phyloP scores from a whole-genome alignment of 2,888 invertebrate species.

The Lymantria dispar region DNA sequence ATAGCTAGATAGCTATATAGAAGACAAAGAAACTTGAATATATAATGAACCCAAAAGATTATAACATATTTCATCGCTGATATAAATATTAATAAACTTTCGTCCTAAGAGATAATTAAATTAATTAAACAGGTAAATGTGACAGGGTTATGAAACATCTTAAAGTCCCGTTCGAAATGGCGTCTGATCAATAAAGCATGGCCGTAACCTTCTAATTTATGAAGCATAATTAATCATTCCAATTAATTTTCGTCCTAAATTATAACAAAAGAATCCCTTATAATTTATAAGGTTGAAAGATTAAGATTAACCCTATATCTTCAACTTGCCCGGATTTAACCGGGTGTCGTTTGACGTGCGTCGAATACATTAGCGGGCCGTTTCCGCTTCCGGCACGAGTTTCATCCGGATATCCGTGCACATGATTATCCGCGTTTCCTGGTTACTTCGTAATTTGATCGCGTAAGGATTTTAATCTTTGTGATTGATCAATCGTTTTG shows the following conservation, averaged over 20 bases:
- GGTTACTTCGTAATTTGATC: conserved; percentile 44
- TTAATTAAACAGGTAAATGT: conserved; percentile 16
- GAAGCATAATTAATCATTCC: conserved; percentile 30
- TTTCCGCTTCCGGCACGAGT: conserved; percentile 39
- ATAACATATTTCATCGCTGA: conserved; percentile 1
- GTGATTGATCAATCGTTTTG: conserved; percentile 24
- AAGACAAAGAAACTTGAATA: too few species aligned
- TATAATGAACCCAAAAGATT: background rate
- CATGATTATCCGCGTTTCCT: conserved; percentile 55
- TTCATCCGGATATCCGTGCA: conserved; percentile 56
- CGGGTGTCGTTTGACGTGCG: conserved; percentile 69
- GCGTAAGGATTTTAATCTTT: conserved; percentile 45
- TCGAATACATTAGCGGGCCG: conserved; percentile 69
- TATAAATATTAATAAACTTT: conserved; percentile 6
- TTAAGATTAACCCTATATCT: conserved; percentile 77
- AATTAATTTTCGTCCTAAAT: conserved; percentile 41
- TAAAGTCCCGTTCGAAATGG: conserved; percentile 12
- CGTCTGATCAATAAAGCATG: conserved; percentile 14
- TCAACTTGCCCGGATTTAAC: conserved; percentile 74
- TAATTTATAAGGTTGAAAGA: conserved; percentile 70
- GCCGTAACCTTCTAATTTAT: conserved; percentile 26
- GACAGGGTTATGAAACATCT: conserved; percentile 20
- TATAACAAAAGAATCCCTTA: conserved; percentile 51
- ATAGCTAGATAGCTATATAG: too few species aligned
- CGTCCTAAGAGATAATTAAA: conserved; percentile 2